Percentiles rank a stretch among this genome's conserved stretches.
Evolutionary conservation across 2,113 vertebrate genomes (phyloP).

Genomic region (Pteruthius melanotis): DNA sequence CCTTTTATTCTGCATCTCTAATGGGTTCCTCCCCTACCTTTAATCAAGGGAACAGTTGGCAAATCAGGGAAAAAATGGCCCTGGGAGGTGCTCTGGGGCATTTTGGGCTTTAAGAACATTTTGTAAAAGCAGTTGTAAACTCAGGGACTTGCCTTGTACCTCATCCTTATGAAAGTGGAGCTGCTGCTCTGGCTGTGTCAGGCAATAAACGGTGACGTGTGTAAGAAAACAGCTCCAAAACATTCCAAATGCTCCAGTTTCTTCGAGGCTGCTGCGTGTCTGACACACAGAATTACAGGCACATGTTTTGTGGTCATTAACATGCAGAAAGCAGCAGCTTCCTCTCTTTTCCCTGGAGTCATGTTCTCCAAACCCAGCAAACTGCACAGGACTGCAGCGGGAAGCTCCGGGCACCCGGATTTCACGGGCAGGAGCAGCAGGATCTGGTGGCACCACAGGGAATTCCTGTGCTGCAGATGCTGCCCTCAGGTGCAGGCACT

Average conservation of each 20-base stretch:
- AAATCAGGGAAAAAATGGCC: rapidly evolving
- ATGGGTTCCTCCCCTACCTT: neutral
- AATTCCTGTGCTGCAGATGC: neutral
- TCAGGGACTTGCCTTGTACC: neutral
- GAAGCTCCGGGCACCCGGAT: neutral
- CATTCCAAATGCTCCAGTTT: neutral
- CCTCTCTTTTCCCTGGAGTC: neutral
- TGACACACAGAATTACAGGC: neutral
- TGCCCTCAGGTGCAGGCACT: neutral
- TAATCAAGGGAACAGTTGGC: neutral
- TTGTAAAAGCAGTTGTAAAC: neutral
- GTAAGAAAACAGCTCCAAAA: neutral
- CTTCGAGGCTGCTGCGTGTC: neutral
- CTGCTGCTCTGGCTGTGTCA: neutral
- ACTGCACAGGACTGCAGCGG: rapidly evolving
- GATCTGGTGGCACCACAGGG: neutral
- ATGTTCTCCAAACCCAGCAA: neutral
- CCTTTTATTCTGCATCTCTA: neutral
- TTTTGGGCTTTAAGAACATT: neutral
- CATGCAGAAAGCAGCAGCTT: neutral
- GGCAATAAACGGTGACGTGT: neutral
- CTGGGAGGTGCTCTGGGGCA: neutral
- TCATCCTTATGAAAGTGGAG: neutral
- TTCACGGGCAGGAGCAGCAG: neutral
- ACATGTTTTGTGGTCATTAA: neutral